These are phyloP conservation scores for Microplitis mediator DNA, from an alignment of 1,140 invertebrate genomes.

Conservation along the genomic window DNA sequence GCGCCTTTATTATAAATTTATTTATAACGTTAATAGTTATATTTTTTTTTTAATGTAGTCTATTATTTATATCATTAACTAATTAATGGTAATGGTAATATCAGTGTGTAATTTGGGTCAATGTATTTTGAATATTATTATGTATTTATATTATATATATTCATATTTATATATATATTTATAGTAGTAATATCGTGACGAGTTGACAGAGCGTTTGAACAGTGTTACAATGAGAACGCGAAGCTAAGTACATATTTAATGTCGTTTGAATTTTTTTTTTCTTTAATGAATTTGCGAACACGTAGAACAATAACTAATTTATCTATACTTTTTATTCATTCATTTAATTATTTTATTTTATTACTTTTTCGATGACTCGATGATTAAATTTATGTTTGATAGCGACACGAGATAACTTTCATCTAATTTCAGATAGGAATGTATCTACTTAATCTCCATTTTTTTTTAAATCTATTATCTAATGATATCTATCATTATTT, in stretches of 20 bases:
- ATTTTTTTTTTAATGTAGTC: too few relatives aligned
- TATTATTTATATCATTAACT: too few relatives aligned
- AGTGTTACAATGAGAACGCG: constrained; percentile 19
- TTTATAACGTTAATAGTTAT: neutral
- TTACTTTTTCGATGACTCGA: constrained; percentile 17
- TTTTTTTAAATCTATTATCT: constrained; percentile 20
- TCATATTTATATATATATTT: neutral
- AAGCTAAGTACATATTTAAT: constrained; percentile 21
- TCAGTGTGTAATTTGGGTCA: too few relatives aligned
- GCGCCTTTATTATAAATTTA: constrained; percentile 7
- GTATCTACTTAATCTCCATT: constrained; percentile 1
- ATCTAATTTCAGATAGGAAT: constrained; percentile 10
- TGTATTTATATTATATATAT: neutral
- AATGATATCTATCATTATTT: constrained; percentile 27
- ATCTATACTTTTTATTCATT: neutral
- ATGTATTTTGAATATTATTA: too few relatives aligned
- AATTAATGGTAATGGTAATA: too few relatives aligned
- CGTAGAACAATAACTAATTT: constrained; percentile 12
- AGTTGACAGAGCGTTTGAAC: constrained; percentile 12
- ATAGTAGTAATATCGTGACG: neutral
- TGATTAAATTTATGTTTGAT: constrained; percentile 21
- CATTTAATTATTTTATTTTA: neutral
- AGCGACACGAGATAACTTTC: constrained; percentile 15
- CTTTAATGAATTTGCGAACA: neutral
- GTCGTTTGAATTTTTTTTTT: constrained; percentile 2